phyloP scores from a whole-genome alignment of 53 echinoderm and acorn worm species.

The Hippasteria phrygiana region DNA sequence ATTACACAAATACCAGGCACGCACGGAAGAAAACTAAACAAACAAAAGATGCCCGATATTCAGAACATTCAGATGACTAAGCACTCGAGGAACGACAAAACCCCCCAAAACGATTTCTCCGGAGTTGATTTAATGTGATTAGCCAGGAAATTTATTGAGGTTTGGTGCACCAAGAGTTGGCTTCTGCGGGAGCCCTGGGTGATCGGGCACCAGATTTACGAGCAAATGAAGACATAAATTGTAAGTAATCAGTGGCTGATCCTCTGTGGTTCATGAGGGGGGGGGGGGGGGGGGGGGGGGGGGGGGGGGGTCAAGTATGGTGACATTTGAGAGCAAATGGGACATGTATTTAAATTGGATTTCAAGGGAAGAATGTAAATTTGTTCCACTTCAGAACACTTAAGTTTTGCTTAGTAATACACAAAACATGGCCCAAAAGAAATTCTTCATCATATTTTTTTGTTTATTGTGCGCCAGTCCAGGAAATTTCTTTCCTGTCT shows the following conservation, averaged over 20 bases:
- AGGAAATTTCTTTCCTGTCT: no score
- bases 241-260: background rate
- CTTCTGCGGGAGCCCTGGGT: background rate
- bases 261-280: no score
- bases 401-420: no score
- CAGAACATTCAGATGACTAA: background rate
- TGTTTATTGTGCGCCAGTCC: no score
- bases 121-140: background rate
- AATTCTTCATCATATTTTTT: no score
- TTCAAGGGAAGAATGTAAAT: no score
- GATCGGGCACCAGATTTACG: background rate
- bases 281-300: background rate
- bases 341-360: no score
- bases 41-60: background rate
- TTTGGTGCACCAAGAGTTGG: background rate
- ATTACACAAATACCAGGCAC: background rate
- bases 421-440: no score
- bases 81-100: no score
- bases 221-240: background rate
- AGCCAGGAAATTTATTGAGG: background rate
- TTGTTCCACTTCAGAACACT: no score
- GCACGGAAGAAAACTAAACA: background rate
- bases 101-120: background rate
- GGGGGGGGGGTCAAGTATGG: background rate
- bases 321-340: background rate